Evolutionary conservation across 2,113 vertebrate species (phyloP), one percentile per base, ranked within the genome.

Genomic region (Psittacula cyanocephala): DNA sequence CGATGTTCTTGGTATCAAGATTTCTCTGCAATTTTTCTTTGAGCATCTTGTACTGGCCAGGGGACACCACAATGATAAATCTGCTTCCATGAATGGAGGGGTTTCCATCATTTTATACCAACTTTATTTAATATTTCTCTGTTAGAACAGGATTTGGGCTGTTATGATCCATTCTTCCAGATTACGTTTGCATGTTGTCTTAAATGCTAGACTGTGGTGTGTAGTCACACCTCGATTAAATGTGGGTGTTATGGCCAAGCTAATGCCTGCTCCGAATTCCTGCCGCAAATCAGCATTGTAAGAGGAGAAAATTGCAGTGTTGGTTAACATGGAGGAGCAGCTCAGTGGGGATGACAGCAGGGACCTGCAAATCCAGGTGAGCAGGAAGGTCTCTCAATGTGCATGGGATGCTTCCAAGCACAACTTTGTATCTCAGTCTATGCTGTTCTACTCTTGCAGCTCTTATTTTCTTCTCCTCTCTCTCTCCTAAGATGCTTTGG

Each of bases 141-240:
- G 9, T 23, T 74, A 62, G 49, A 50, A 55, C 2, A 80, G 14
- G 7, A 77, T 91, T 77, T 90, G 6, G 43, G 13, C 76, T 74
- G 27, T 76, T 24, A 13, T 11, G 19, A 80, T 69, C 53, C 13
- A 2, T 63, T 23, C 23, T 70, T 77, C 28, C 75, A 74, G 23
- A 8, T 60, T 75, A 15, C 25, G 8, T 77, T 74, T 93, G 17
- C 22, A 14, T 63, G 17, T 63, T 88, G 50, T 67, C 17, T 11
- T 3, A 28, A 2, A 14, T 0, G 0, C 53, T 67, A 82, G 13
- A 18, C 62, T 35, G 9, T 67, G 60, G 47, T 15, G 12, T 64
- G 8, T 28, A 80, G 44, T 43, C 22, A n/a, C 39, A 57, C 46
- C 49, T 59, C 20, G 8, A 15, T 19, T 53, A 53, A 53, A 29